Base-by-base conservation (phyloP, 1,140 invertebrate species). In the Rhysida immarginata region DNA sequence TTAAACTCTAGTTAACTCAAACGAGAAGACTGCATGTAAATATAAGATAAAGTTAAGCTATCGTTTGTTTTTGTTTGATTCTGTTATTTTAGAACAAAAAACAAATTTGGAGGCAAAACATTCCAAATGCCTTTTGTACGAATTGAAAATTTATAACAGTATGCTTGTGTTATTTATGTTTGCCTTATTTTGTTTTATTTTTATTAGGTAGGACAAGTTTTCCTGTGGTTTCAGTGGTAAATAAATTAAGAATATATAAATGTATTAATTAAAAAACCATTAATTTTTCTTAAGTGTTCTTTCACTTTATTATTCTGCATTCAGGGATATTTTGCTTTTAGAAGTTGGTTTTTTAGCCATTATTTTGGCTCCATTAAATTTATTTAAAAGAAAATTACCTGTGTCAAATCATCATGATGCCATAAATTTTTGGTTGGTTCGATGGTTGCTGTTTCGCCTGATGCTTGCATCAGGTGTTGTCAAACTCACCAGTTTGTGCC, bases 221-320 rank as follows among this genome's bases (percentile, higher is more conserved):
- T 88, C 66, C 71, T 86, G 62, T 80, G 75, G 74, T 84, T 83
- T 64, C 82, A 84, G 68, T 87, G 83, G 83, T 83, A 76, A 77
- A 72, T 71, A 61, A 43, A 2, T n/a, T 51, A 51, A 43, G 18
- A 23, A 26, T 53, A 2, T 50, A 54, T 21, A 51, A 26, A 49
- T 18, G 1, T 24, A n/a, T 29, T 18, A 14, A 53, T 20, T 49
- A 42, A 13, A 14, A 53, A 58, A 29, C 25, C 44, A 18, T 20
- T 46, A 27, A 35, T 46, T 49, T 46, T 2, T 49, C 29, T 24
- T 53, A 13, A 27, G 16, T 54, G 25, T 29, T 60, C 11, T 25
- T 45, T 20, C 16, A 61, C 44, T n/a, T 25, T 14, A 23, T 52
- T 18, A 23, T 27, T 27, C 26, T 21, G 1, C 64, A 70, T 69